These are phyloP conservation scores for Astreopora myriophthalma DNA, from an alignment of 64 coral and sea anemone genomes.

Conservation along the genomic window DNA sequence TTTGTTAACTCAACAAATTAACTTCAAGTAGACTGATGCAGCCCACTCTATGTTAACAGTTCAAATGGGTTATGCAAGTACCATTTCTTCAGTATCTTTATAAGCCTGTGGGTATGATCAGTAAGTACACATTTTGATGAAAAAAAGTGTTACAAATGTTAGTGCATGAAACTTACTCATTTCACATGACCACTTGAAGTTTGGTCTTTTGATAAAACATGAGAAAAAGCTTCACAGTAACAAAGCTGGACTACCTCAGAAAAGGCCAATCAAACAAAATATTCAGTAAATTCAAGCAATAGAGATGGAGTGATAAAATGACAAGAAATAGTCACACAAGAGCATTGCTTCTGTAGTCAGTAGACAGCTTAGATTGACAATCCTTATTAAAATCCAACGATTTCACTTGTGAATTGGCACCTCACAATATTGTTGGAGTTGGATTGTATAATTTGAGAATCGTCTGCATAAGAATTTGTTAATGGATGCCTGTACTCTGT, in stretches of 20 bases:
- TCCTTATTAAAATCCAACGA: too few species aligned
- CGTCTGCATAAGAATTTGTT: background rate
- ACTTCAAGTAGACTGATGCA: background rate
- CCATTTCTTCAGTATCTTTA: background rate
- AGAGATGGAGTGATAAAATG: too few species aligned
- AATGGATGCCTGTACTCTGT: background rate
- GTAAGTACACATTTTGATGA: too few species aligned
- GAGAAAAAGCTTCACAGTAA: background rate
- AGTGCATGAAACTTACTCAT: too few species aligned
- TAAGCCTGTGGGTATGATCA: background rate
- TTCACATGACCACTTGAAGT: background rate
- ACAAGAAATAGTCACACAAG: too few species aligned
- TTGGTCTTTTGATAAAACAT: background rate
- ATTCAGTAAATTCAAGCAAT: background rate
- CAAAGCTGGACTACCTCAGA: background rate
- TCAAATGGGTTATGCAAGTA: too few species aligned
- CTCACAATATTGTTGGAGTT: too few species aligned
- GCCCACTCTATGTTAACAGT: background rate
- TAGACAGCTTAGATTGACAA: too few species aligned
- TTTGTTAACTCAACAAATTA: too few species aligned
- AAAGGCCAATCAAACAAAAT: background rate
- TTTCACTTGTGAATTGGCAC: too few species aligned
- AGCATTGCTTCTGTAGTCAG: too few species aligned
- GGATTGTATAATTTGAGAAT: background rate
- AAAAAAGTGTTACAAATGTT: too few species aligned